Evolutionary conservation across 1,140 invertebrate genomes (phyloP), one percentile per base, ranked within the genome.

Genomic region (Dendroctonus ponderosae): DNA sequence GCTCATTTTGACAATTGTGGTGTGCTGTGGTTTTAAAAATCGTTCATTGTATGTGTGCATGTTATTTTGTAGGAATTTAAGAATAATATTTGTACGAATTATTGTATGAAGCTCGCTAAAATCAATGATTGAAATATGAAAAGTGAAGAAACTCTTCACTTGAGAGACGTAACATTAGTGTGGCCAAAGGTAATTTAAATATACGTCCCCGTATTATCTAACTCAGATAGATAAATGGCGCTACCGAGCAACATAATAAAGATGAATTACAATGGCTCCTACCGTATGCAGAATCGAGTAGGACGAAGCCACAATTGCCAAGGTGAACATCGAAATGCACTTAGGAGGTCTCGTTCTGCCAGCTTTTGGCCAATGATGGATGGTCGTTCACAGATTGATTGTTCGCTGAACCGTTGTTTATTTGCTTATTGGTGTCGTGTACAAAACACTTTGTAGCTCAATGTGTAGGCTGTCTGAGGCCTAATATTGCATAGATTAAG

Each of bases 251-350:
- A 54, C 61, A 5, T 67, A 67, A 67, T 62, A 67, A 67, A 62
- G 66, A 67, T 58, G 60, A 62, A 67, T 67, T 62, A 67, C 57
- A 62, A 66, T 66, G 42, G 59, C 66, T 50, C 49, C 58, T 59
- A 43, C 50, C 26, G 57, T 66, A 65, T 66, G 64, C 56, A 61
- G 52, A 67, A 62, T 56, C 41, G 60, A 51, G 59, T 57, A 62
- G 58, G 49, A 38, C 48, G 14, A 40, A 40, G 42, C 50, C 56
- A 46, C 57, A 61, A 59, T 53, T 51, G 66, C 58, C 40, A 62
- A 67, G 59, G 59, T 62, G 60, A 62, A 67, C 66, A 67, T 62
- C 58, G 66, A 62, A 67, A 67, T 67, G 59, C 66, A 67, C 66
- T 67, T 59, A 62, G 59, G 11, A 52, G 50, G 56, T 7, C 14